Base-by-base conservation (phyloP, 1,140 invertebrate species). In the Meloidogyne hapla region DNA sequence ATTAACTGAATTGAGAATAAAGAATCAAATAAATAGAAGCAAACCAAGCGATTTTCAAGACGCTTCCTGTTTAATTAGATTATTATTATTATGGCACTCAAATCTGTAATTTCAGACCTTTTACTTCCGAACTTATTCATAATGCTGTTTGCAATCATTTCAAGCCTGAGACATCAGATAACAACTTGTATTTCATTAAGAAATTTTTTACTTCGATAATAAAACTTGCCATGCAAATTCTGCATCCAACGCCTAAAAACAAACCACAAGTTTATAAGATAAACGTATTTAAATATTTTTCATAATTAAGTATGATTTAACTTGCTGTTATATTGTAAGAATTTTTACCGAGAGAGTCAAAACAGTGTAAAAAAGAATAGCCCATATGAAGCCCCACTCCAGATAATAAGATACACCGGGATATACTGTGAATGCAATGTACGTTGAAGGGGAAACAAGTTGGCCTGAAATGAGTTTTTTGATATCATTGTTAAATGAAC, bases 61-160 rank as follows among this genome's bases (percentile, higher is more conserved):
- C 23, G n/a, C n/a, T 73, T 73, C 28, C 45, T 62, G 70, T 67
- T 81, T 33, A 33, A 33, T 33, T 33, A 6, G 3, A 33, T 6
- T 5, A 33, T 33, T 3, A 33, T 33, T 5, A 33, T 5, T 33
- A n/a, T n/a, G n/a, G n/a, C n/a, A n/a, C n/a, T n/a, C n/a, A 33
- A 33, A 33, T 3, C 28, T 5, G 28, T 5, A 33, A 33, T 33
- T 33, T 33, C 3, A 33, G 28, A 33, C 28, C 28, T 33, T 33
- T 33, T 86, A 5, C 69, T 77, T 15, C 77, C 85, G 40, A 86
- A 75, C 48, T 81, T 77, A 48, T 85, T 83, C 84, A 85, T 85
- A 28, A 85, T 81, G 9, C 84, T 82, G 3, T 83, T 80, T 12
- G 83, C 83, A 33, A 85, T 85, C 83, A 85, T 85, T 78, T 85